Evolutionary conservation across 2,113 vertebrate genomes (phyloP).

Genomic region (Pelmatolapia mariae): DNA sequence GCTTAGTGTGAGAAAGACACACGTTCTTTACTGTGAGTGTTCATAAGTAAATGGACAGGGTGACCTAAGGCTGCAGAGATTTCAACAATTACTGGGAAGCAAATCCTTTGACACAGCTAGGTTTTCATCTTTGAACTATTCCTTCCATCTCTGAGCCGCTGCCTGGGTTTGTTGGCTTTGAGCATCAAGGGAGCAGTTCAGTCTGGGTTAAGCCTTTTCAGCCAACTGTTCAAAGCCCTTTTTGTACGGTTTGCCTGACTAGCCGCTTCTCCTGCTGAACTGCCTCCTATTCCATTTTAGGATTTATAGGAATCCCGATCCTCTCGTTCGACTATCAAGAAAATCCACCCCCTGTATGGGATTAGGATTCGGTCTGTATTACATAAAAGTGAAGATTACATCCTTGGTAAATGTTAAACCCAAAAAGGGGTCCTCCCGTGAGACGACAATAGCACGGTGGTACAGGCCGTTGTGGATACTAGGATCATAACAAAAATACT

Average conservation of each 20-base stretch:
- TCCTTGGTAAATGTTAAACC: background rate
- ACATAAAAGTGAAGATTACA: conserved; percentile 8
- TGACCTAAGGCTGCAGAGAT: background rate
- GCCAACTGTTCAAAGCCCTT: conserved; percentile 39
- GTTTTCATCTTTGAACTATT: background rate
- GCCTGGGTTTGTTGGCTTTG: background rate
- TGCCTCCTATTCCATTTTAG: conserved; percentile 19
- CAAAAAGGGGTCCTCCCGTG: background rate
- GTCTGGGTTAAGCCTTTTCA: conserved; percentile 42
- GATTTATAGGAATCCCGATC: conserved; percentile 12
- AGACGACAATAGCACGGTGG: background rate
- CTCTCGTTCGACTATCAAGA: background rate
- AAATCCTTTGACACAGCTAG: background rate
- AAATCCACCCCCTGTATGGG: conserved; percentile 4
- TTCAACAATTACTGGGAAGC: background rate
- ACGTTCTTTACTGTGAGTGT: background rate
- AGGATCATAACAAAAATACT: background rate
- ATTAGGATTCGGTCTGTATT: conserved; percentile 1
- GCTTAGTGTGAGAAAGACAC: background rate
- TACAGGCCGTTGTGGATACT: background rate
- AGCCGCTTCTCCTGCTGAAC: background rate
- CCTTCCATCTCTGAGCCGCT: background rate
- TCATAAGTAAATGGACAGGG: background rate
- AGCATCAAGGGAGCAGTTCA: conserved; percentile 28
- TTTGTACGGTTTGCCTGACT: background rate